These are phyloP conservation scores for Sarcophaga peregrina DNA, from an alignment of 1,140 invertebrate genomes.

Conservation along the genomic window DNA sequence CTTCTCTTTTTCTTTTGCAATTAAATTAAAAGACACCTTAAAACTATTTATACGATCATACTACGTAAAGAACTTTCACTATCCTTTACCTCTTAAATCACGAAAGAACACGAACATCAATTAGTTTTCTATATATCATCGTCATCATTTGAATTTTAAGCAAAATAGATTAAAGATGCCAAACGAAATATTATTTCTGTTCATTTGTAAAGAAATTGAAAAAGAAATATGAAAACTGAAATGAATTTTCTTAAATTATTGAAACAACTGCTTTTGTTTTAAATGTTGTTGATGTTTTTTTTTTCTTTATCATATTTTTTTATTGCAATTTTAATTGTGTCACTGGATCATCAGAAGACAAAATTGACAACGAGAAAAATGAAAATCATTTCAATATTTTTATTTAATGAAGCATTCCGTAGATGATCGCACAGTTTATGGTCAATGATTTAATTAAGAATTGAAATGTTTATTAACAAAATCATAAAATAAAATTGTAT, in stretches of 20 bases:
- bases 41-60: background rate
- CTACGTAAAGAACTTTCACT: conserved; percentile 13
- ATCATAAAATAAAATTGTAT: background rate
- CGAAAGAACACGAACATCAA: no score
- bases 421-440: background rate
- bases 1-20: no score
- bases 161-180: no score
- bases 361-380: background rate
- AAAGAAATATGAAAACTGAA: background rate
- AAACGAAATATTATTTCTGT: no score
- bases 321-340: background rate
- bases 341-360: conserved; percentile 6
- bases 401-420: conserved; percentile 15
- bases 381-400: background rate
- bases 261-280: background rate
- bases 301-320: background rate
- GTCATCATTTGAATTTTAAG: no score
- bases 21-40: conserved; percentile 2
- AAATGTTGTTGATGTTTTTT: no score
- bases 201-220: background rate
- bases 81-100: background rate
- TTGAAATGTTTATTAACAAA: background rate
- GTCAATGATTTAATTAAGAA: conserved; percentile 12
- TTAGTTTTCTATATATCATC: no score
- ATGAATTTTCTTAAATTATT: background rate